Evolutionary conservation across 2,797 vertebrate genomes (phyloP).

Genomic region (Dallia pectoralis): DNA sequence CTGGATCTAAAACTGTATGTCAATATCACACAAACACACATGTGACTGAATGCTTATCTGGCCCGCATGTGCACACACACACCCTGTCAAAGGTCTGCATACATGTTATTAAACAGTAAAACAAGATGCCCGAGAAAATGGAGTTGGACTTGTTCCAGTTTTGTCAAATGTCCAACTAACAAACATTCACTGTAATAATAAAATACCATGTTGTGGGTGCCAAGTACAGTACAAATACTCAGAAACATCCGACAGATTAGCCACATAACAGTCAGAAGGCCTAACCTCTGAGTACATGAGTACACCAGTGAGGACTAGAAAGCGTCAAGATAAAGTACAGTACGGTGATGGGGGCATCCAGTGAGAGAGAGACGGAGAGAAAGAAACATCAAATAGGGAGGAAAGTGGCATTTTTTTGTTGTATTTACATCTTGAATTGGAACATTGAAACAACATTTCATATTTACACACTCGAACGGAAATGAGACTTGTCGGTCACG

Average conservation of each 20-base stretch:
- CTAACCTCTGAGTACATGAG: not conserved
- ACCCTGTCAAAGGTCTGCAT: not conserved
- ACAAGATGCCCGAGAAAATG: not conserved
- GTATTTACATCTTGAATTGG: conserved; percentile 67
- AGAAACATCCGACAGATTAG: not conserved
- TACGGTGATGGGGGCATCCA: not conserved
- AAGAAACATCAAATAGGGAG: conserved; percentile 46
- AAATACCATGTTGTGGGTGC: not conserved
- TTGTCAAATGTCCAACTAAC: not conserved
- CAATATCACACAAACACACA: not conserved
- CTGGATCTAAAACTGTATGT: not conserved
- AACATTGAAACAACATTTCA: conserved; percentile 49
- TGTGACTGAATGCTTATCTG: not conserved
- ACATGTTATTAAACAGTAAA: not conserved
- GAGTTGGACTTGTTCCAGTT: not conserved
- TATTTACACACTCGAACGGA: conserved; percentile 65
- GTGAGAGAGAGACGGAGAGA: conserved; percentile 4
- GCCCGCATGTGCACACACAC: not conserved
- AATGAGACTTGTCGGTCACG: conserved; percentile 25
- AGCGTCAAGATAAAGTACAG: not conserved
- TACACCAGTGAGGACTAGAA: conserved; percentile 6
- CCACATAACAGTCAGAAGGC: not conserved
- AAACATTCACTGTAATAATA: not conserved
- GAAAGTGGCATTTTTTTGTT: conserved; percentile 42
- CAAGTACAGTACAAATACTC: not conserved